Conservation (phyloP, 1,140 invertebrate genomes). For the Rhagoletis pomonella region DNA sequence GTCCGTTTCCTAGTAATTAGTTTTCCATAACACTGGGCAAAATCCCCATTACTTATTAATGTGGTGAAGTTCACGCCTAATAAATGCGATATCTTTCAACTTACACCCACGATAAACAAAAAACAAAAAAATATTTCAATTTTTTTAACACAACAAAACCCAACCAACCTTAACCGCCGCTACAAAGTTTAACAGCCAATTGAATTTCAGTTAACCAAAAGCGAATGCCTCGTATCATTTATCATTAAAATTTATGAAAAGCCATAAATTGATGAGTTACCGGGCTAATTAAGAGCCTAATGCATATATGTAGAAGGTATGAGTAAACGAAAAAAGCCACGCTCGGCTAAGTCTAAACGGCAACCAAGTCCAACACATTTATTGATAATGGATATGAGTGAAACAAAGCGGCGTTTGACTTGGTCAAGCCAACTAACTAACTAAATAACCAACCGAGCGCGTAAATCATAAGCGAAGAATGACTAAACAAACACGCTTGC, state of each 20-base stretch:
- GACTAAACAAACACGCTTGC: neutral
- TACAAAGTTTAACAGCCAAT: neutral
- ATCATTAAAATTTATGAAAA: neutral
- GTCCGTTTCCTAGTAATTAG: no score
- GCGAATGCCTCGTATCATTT: neutral
- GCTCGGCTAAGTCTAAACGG: neutral
- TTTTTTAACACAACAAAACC: neutral
- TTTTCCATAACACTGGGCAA: no score
- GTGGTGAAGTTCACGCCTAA: neutral
- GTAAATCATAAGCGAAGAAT: conserved; percentile 27
- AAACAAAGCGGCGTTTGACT: conserved; percentile 43
- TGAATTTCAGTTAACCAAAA: neutral
- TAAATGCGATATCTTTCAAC: neutral
- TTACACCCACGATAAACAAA: neutral
- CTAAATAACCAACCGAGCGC: neutral
- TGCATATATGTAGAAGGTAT: neutral
- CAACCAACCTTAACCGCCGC: neutral
- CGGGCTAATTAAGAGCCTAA: neutral
- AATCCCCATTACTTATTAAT: no score
- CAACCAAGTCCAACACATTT: neutral
- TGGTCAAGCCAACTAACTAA: conserved; percentile 11
- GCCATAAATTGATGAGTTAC: conserved; percentile 7
- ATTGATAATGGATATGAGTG: neutral
- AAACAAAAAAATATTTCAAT: neutral
- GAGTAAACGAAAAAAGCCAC: conserved; percentile 19